A percentile compares a stretch with the other conserved stretches of the same genome.
phyloP scores from a whole-genome alignment of 1,140 invertebrate species.

The Mamestra configurata region DNA sequence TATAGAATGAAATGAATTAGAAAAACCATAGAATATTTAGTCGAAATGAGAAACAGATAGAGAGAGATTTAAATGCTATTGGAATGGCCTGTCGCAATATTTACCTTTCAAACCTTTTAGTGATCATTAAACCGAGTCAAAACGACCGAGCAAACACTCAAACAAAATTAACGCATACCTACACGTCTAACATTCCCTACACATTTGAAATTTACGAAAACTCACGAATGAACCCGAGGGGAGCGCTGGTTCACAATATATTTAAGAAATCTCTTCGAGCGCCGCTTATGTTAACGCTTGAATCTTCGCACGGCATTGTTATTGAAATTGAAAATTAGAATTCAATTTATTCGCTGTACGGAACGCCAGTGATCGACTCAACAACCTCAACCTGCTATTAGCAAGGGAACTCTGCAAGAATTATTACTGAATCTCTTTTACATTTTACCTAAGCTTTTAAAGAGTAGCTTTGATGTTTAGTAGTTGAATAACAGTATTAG shows the following conservation, averaged over 20 bases:
- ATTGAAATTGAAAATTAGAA: slow-evolving; percentile 73
- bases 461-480: not conserved
- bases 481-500: too few species aligned
- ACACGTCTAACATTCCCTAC: not conserved
- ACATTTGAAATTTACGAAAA: not conserved
- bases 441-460: slow-evolving; percentile 23
- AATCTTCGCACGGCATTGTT: slow-evolving; percentile 59
- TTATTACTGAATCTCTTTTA: slow-evolving; percentile 55
- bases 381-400: slow-evolving; percentile 53
- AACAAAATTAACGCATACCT: not conserved
- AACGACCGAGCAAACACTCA: too few species aligned
- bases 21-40: too few species aligned
- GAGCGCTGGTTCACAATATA: slow-evolving; percentile 31
- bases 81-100: too few species aligned
- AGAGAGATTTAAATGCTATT: too few species aligned
- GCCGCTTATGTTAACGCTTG: slow-evolving; percentile 52
- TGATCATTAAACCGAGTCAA: too few species aligned
- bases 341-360: slow-evolving; percentile 67
- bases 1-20: too few species aligned
- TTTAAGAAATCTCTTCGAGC: slow-evolving; percentile 53
- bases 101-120: too few species aligned
- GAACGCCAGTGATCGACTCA: slow-evolving; percentile 56
- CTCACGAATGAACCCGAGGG: not conserved
- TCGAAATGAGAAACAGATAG: too few species aligned
- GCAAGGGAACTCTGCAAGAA: slow-evolving; percentile 14